A percentile compares a stretch with the other conserved stretches of the same genome.
These are phyloP conservation scores for Diarsia rubi DNA, from an alignment of 2,888 invertebrate genomes.

Conservation along the genomic window DNA sequence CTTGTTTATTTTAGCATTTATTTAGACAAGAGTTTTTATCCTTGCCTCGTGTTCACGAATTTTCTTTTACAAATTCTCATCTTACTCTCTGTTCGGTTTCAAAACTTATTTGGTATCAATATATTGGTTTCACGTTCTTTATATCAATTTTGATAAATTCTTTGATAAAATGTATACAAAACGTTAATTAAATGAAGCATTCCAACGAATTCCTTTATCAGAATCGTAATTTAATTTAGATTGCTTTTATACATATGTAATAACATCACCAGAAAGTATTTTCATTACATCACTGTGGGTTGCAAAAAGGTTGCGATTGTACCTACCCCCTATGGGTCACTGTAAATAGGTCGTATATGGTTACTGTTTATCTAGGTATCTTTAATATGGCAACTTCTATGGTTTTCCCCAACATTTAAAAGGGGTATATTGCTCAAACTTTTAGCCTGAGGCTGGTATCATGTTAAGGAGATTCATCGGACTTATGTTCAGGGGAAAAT, in stretches of 20 bases:
- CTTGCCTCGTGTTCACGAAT: not conserved
- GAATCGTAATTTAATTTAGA: not conserved
- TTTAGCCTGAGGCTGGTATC: not conserved
- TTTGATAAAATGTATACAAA: not conserved
- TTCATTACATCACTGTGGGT: not conserved
- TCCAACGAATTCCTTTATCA: not conserved
- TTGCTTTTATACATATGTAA: not conserved
- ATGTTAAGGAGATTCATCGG: not conserved
- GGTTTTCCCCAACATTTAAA: not conserved
- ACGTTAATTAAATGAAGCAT: not conserved
- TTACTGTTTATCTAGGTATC: not conserved
- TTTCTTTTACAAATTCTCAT: not conserved
- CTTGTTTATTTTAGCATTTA: constrained; percentile 33
- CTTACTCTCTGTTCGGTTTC: not conserved
- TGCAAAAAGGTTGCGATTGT: not conserved
- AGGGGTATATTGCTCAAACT: not conserved
- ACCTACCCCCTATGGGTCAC: not conserved
- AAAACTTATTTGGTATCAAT: not conserved
- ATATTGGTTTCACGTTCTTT: not conserved
- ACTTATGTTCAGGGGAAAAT: constrained; percentile 17
- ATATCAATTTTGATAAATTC: not conserved
- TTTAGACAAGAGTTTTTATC: not conserved
- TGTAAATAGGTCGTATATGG: not conserved
- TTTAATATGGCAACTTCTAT: not conserved
- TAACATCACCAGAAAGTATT: not conserved